Evolutionary conservation across 64 coral and sea anemone species (phyloP).

Genomic region (Stylophora pistillata): DNA sequence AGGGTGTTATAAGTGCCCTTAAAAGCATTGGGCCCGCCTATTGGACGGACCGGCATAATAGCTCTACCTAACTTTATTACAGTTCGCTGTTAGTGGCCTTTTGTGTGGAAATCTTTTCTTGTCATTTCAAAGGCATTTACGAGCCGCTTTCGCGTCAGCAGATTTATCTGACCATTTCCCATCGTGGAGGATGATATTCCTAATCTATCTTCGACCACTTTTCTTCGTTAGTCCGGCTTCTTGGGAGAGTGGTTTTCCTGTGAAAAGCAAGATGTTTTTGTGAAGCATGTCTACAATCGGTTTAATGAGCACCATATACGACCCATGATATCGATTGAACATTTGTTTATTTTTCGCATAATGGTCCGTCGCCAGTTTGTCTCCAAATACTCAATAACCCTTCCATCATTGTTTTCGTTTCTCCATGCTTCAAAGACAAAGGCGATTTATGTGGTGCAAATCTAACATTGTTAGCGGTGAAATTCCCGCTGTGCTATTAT

Average conservation of each 20-base stretch:
- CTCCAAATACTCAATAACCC: conserved; percentile 43
- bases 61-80: conserved; percentile 26
- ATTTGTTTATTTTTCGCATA: conserved; percentile 33
- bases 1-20: conserved; percentile 67
- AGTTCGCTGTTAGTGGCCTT: background rate
- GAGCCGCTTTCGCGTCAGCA: conserved; percentile 9
- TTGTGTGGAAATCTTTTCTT: conserved; percentile 28
- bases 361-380: conserved; percentile 33
- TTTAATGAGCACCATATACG: background rate
- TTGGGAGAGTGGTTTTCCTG: background rate
- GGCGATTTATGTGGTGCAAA: background rate
- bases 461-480: background rate
- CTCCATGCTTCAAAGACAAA: background rate
- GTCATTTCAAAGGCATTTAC: conserved; percentile 28
- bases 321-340: background rate
- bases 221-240: background rate
- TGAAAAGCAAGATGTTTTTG: background rate
- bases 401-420: conserved; percentile 28
- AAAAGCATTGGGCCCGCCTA: conserved; percentile 28
- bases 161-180: background rate
- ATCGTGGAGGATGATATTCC: background rate
- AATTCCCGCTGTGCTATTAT: conserved; percentile 3
- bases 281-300: background rate
- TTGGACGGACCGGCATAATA: conserved; percentile 22
- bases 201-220: background rate